A percentile compares a stretch with the other conserved stretches of the same genome.
Evolutionary conservation across 2,113 vertebrate species (phyloP).

Genomic region (Podilymbus podiceps): DNA sequence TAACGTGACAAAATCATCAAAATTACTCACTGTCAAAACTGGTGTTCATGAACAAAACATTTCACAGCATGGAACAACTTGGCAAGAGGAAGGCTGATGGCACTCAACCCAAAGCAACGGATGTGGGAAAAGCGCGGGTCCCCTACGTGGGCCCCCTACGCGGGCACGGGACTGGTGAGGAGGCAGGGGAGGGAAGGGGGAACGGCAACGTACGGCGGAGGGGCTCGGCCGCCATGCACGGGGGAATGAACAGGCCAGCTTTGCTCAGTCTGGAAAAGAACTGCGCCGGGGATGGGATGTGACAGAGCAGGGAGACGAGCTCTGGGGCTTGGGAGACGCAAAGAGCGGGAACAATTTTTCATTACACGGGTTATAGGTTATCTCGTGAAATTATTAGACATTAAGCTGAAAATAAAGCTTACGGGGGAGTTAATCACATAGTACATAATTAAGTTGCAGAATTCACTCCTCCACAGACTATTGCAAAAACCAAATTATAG

Average conservation of each 20-base stretch:
- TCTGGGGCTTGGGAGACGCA: background rate
- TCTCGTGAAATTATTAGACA: background rate
- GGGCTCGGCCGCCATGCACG: fast-evolving
- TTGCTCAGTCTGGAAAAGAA: background rate
- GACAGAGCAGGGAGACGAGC: background rate
- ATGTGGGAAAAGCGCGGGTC: background rate
- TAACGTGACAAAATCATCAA: background rate
- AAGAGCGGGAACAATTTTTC: background rate
- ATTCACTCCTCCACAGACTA: background rate
- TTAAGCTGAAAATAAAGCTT: background rate
- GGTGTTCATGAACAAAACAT: no score
- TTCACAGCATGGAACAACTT: background rate
- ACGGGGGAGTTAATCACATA: background rate
- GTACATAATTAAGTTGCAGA: background rate
- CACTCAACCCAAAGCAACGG: fast-evolving
- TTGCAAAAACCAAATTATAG: background rate
- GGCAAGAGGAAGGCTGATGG: background rate
- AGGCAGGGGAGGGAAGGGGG: background rate
- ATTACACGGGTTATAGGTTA: background rate
- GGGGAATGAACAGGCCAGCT: no score
- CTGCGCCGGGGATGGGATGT: background rate
- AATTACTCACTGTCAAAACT: background rate
- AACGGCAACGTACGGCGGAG: fast-evolving
- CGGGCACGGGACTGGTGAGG: background rate
- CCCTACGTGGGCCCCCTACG: no score